Evolutionary conservation across 2,797 vertebrate species (phyloP).

Genomic region (Chromis chromis): DNA sequence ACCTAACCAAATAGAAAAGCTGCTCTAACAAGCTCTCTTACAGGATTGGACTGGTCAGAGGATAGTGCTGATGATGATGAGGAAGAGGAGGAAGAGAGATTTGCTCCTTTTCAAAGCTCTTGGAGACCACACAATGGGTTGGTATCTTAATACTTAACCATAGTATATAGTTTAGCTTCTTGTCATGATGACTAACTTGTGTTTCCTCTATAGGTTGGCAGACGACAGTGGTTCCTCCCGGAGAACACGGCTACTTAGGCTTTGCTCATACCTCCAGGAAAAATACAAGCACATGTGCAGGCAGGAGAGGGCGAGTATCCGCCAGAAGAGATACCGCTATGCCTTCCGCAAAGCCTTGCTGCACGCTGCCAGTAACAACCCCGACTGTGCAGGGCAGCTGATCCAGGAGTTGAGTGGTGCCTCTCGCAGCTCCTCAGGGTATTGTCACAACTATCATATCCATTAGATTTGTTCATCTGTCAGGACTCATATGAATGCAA

Average conservation of each 20-base stretch:
- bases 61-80: constrained; percentile 92
- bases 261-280: constrained; percentile 98
- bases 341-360: constrained; percentile 95
- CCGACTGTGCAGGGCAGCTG: constrained; percentile 90
- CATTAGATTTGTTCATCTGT: background rate
- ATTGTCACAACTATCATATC: constrained; percentile 13
- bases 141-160: constrained; percentile 33
- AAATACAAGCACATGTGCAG: constrained; percentile 99
- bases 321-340: constrained; percentile 94
- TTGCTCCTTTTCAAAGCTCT: constrained; percentile 88
- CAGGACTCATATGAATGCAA: background rate
- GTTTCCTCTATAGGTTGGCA: constrained; percentile 82
- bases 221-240: constrained; percentile 87
- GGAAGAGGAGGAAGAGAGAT: constrained; percentile 87
- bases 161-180: background rate
- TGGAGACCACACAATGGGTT: constrained; percentile 90
- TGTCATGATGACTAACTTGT: background rate
- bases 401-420: constrained; percentile 89
- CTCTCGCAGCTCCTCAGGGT: constrained; percentile 86
- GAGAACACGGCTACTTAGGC: constrained; percentile 92
- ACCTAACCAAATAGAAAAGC: background rate
- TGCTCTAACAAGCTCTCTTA: constrained; percentile 60
- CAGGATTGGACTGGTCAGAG: constrained; percentile 99
- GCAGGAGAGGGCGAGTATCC: constrained; percentile 94
- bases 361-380: constrained; percentile 93